These are phyloP conservation scores for Zygothrica quintamaculata DNA, from an alignment of 2,888 invertebrate species.

Conservation along the genomic window DNA sequence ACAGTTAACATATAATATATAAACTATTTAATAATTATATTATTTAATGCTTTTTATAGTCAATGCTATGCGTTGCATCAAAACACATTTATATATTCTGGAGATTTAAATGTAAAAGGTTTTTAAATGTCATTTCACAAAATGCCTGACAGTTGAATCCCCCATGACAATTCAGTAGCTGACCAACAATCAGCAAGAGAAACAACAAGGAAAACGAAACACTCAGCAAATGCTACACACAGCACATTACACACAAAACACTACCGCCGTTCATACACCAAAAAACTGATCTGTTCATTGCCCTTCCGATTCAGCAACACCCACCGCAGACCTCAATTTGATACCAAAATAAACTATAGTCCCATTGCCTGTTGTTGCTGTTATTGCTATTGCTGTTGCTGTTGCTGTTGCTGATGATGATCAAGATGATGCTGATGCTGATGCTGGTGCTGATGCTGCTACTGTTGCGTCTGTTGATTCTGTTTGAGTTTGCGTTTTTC, in stretches of 20 bases:
- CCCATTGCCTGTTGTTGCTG: constrained; percentile 21
- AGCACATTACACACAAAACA: neutral
- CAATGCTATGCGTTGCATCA: too few species aligned
- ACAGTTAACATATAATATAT: too few species aligned
- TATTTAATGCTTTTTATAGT: too few species aligned
- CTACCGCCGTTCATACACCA: constrained; percentile 1
- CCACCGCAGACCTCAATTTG: constrained; percentile 51
- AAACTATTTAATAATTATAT: too few species aligned
- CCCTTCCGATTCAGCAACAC: constrained; percentile 4
- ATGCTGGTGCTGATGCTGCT: neutral
- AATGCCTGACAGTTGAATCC: constrained; percentile 17
- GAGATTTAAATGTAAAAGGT: constrained; percentile 1
- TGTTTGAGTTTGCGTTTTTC: constrained; percentile 47
- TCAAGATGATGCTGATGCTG: neutral
- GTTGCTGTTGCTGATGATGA: too few species aligned
- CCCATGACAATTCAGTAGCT: neutral
- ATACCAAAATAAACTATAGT: constrained; percentile 55
- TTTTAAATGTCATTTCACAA: constrained; percentile 30
- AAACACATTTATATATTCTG: too few species aligned
- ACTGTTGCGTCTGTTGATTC: neutral
- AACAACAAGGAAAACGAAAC: constrained; percentile 27
- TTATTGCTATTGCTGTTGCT: neutral
- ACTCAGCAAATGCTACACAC: neutral
- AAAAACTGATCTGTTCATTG: constrained; percentile 40
- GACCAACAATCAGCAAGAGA: constrained; percentile 4